These are phyloP conservation scores for Apotomis betuletana DNA, from an alignment of 2,888 invertebrate species.

Conservation along the genomic window DNA sequence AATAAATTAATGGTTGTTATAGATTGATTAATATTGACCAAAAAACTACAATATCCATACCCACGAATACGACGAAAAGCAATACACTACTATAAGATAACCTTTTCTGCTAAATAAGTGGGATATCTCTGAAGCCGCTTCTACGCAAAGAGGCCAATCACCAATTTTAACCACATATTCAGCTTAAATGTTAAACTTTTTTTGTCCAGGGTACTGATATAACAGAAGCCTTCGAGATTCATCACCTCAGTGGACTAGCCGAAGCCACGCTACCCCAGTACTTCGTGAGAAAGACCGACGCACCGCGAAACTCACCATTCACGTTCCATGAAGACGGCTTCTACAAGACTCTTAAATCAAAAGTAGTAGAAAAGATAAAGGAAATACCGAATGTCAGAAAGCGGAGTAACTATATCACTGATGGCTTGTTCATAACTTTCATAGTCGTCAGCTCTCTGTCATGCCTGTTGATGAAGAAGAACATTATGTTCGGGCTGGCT, in stretches of 20 bases:
- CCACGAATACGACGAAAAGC: no score
- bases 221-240: conserved; percentile 85
- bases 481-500: conserved; percentile 57
- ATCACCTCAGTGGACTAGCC: conserved; percentile 84
- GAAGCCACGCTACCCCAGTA: conserved; percentile 86
- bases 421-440: conserved; percentile 58
- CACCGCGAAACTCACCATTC: conserved; percentile 87
- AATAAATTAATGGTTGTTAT: no score
- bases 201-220: conserved; percentile 85
- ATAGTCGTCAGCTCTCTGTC: conserved; percentile 58
- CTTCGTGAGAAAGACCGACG: conserved; percentile 85
- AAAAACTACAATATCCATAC: no score
- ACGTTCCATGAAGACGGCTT: conserved; percentile 91
- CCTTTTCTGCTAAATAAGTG: no score
- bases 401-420: conserved; percentile 66
- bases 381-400: conserved; percentile 71
- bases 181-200: neutral
- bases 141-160: no score
- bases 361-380: conserved; percentile 81
- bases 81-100: no score
- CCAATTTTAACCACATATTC: no score
- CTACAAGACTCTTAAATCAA: conserved; percentile 87
- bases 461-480: conserved; percentile 64
- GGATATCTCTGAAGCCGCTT: no score
- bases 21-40: no score